Base-by-base conservation (phyloP, 2,888 invertebrate species). In the Ptilodon capucinus region DNA sequence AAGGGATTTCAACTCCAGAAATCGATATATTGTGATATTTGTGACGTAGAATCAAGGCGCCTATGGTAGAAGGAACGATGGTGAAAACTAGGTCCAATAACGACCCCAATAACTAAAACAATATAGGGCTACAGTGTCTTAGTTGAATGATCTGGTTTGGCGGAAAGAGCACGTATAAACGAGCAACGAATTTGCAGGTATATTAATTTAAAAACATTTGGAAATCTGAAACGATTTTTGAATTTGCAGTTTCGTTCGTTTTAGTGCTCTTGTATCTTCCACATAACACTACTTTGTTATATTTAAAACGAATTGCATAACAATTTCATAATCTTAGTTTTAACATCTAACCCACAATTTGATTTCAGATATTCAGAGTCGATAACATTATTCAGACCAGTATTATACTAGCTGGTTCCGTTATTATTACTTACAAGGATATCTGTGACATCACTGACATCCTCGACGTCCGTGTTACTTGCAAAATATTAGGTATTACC, bases 401-500 rank as follows among this genome's bases (percentile, higher is more conserved):
- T 44, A 60, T 51, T 44, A 50, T 44, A 58, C 46, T 51, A 53
- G 48, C 39, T 9, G 41, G 42, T 56, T 19, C 42, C 42, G 48
- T 62, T 65, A 56, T 53, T 57, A 51, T 55, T 52, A 57, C 48
- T 55, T 52, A 57, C 48, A 50, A 46, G 44, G 40, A 53, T 52
- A 44, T 51, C 45, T 39, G n/a, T n/a, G n/a, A 58, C 46, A 47
- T n/a, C n/a, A n/a, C n/a, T n/a, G n/a, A 44, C 51, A 42, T 51
- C 48, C 42, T 48, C 50, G n/a, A n/a, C n/a, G 40, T 38, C 25
- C 40, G 49, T 44, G 43, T 56, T 50, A 52, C 54, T 59, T 46
- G 57, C 49, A 58, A 64, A 64, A 66, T 64, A 67, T 57, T 49
- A 52, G 51, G 48, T 52, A 67, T 64, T 68, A 60, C 53, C 67